Base-by-base conservation (phyloP, 2,113 vertebrate species). In the Myotis yumanensis region DNA sequence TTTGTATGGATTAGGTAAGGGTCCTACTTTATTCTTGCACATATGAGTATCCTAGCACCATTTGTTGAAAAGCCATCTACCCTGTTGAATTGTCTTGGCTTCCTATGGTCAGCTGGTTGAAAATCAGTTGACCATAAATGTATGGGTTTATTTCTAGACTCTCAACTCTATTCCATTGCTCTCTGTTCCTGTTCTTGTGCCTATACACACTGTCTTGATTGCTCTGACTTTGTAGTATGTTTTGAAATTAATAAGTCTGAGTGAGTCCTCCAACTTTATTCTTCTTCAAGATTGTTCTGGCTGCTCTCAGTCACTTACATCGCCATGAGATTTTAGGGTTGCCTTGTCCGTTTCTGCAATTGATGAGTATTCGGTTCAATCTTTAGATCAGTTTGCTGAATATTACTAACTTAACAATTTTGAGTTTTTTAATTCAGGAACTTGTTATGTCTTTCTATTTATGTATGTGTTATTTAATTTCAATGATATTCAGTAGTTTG, bases 281-380 rank as follows among this genome's bases (percentile, higher is more conserved):
- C 37, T 71, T 79, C 57, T 66, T 81, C 16, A 89, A 84, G 68
- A 86, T 89, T 40, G 12, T 89, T 91, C 96, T 96, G 59, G 23
- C 57, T 66, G 8, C 64, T 86, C 11, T 89, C 15, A 22, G n/a
- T 91, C 37, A 18, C 20, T 96, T 83, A 6, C 12, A 57, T 59
- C 83, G 88, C 71, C n/a, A 32, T 46, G 37, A 83, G 48, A 77
- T 82, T 91, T 82, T 90, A 92, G 81, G 22, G 69, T 84, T 48
- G 62, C 12, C 9, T 69, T 90, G 8, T 87, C 48, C 48, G 0
- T 89, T 85, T 94, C 89, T 95, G 40, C 43, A 92, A 18, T 87
- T 69, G 30, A 43, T 75, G 32, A 32, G 14, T 92, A 40, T 90
- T 83, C 20, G 48, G 11, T 79, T 86, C 32, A 90, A 17, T 43